Evolutionary conservation across 2,113 vertebrate species (phyloP), one percentile per base, ranked within the genome.

Genomic region (Nannospalax galili): DNA sequence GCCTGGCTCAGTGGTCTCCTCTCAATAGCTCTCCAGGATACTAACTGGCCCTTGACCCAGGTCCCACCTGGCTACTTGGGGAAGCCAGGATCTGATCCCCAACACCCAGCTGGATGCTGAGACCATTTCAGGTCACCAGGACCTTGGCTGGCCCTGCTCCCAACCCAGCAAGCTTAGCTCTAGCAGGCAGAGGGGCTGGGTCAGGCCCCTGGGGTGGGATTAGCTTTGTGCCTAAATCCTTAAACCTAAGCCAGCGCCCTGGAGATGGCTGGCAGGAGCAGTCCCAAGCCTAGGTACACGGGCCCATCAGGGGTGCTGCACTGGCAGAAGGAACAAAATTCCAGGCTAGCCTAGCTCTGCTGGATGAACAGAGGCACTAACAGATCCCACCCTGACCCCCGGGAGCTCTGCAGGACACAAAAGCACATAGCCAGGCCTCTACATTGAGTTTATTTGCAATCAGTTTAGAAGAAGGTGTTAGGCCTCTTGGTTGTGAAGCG

Each of bases 401-500:
- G 22, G 79, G 14, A 62, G 28, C 40, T 48, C 32, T 24, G 24
- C n/a, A 62, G 60, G 16, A 65, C 37, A 52, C 40, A 45, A 40
- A 69, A n/a, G 20, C 82, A 85, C 24, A 64, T 2, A 87, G 52
- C n/a, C 28, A 72, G 52, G 52, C 0, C 16, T 37, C 48, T 14
- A 7, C 19, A 15, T 16, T 5, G 16, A 14, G 28, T 48, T 97
- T 97, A 97, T 96, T 95, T 52, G 48, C 26, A 67, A 1, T 26
- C 56, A 12, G 37, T 48, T 99, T 98, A 99, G 97, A 98, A 99
- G 99, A 99, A 99, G 92, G 99, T 99, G 97, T 99, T 99, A 96
- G 99, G 99, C 98, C 99, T 99, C 99, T 99, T 99, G 98, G 99
- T 99, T 98, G 99, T 99, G 98, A 99, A 99, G 96, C 99, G 99